Percentiles rank a stretch among this genome's conserved stretches.
These are phyloP conservation scores for Stenoptilia bipunctidactyla DNA, from an alignment of 2,888 invertebrate genomes.

Conservation along the genomic window DNA sequence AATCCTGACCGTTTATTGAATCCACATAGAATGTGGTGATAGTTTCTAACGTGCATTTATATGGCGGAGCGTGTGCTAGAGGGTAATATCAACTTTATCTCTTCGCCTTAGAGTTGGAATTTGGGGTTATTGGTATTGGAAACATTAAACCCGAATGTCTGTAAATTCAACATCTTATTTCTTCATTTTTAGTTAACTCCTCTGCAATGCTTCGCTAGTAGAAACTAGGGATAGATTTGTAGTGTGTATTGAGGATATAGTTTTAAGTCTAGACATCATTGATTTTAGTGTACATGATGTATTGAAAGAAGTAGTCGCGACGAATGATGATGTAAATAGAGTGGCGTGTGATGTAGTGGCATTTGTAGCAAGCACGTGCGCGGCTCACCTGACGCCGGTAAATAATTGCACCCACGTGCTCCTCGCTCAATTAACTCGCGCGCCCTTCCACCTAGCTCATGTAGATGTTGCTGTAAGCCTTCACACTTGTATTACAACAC, in stretches of 20 bases:
- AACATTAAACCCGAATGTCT: constrained; percentile 60
- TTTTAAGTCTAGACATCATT: constrained; percentile 15
- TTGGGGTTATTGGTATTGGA: constrained; percentile 21
- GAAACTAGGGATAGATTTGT: constrained; percentile 26
- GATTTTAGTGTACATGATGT: constrained; percentile 11
- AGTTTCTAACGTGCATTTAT: constrained; percentile 34
- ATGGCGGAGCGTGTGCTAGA: constrained; percentile 18
- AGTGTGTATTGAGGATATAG: constrained; percentile 16
- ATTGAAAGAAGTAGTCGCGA: no score
- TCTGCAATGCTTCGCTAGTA: constrained; percentile 55
- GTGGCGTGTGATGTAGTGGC: no score
- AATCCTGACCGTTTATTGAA: constrained; percentile 11
- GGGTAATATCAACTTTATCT: constrained; percentile 31
- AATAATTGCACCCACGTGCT: constrained; percentile 67
- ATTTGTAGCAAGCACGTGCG: constrained; percentile 44
- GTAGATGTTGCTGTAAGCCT: no score
- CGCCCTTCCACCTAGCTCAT: background rate
- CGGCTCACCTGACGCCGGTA: constrained; percentile 54
- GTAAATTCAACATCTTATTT: constrained; percentile 63
- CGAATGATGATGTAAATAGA: no score
- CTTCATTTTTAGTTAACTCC: constrained; percentile 64
- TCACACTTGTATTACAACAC: no score
- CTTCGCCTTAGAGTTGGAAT: constrained; percentile 30
- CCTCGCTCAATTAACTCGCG: constrained; percentile 1
- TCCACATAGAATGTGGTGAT: constrained; percentile 21